Conservation (phyloP, 2,113 vertebrate species). For the Dasyurus viverrinus region DNA sequence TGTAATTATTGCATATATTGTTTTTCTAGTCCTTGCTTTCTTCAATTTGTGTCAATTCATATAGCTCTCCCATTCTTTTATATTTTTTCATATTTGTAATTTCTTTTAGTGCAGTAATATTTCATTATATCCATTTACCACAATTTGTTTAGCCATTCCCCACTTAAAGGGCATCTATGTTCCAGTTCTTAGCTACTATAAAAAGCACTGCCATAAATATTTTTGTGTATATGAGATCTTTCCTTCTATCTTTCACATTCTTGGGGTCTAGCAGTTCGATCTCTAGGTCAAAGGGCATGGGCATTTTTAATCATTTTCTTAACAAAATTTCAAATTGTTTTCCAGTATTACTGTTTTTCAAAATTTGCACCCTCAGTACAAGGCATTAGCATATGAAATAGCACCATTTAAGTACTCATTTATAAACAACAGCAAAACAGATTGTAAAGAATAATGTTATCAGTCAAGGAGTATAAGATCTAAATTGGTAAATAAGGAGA, state of each 20-base stretch:
- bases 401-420: neutral
- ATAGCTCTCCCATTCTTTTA: neutral
- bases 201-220: conserved; percentile 5
- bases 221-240: neutral
- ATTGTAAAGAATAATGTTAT: neutral
- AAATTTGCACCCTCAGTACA: neutral
- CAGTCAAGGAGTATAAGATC: neutral
- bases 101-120: neutral
- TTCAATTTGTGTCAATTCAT: neutral
- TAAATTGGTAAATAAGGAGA: neutral
- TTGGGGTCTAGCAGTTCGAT: neutral
- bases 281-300: neutral
- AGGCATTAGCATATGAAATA: neutral
- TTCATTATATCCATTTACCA: neutral
- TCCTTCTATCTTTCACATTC: neutral
- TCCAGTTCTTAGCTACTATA: neutral
- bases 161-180: neutral
- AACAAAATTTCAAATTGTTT: neutral
- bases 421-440: neutral
- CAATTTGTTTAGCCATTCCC: neutral
- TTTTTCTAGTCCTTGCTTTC: neutral
- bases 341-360: neutral
- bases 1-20: neutral
- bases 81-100: neutral
- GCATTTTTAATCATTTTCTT: neutral